Evolutionary conservation across 2,797 vertebrate species (phyloP).

Genomic region (Glossophaga mutica): DNA sequence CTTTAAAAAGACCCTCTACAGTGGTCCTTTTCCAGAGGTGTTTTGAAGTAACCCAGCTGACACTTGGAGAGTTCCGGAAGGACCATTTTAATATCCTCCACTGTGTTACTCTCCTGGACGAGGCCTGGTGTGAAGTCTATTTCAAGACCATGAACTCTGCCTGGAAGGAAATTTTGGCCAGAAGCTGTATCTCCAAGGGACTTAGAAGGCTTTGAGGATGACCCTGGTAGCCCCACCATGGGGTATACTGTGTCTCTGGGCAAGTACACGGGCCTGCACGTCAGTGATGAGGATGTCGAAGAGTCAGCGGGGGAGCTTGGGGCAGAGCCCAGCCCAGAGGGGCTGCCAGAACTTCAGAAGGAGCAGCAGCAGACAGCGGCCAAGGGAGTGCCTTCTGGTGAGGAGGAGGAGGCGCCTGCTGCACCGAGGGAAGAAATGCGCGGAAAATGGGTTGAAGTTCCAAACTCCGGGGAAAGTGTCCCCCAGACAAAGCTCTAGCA

Average conservation of each 20-base stretch:
- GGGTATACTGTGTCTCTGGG: neutral
- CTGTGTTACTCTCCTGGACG: neutral
- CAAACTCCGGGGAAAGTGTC: too few relatives aligned
- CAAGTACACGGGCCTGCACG: neutral
- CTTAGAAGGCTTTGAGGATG: neutral
- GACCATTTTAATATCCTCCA: neutral
- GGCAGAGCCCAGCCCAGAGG: neutral
- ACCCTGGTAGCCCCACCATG: too few relatives aligned
- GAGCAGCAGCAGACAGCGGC: too few relatives aligned
- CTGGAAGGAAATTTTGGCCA: neutral
- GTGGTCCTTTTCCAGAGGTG: neutral
- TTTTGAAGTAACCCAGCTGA: neutral
- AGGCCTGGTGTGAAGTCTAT: neutral
- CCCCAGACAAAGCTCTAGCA: too few relatives aligned
- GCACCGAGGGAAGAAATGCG: too few relatives aligned
- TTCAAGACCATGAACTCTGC: neutral
- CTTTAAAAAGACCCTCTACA: neutral
- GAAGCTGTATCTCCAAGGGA: neutral
- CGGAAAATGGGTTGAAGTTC: too few relatives aligned
- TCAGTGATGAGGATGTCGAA: neutral
- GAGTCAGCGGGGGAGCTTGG: neutral
- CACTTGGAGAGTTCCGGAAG: neutral
- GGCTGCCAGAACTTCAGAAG: too few relatives aligned
- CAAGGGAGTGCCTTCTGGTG: too few relatives aligned
- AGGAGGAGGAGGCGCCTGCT: too few relatives aligned